Evolutionary conservation across 1,140 invertebrate genomes (phyloP), one percentile per base, ranked within the genome.

Genomic region (Ceratosolen solmsi): DNA sequence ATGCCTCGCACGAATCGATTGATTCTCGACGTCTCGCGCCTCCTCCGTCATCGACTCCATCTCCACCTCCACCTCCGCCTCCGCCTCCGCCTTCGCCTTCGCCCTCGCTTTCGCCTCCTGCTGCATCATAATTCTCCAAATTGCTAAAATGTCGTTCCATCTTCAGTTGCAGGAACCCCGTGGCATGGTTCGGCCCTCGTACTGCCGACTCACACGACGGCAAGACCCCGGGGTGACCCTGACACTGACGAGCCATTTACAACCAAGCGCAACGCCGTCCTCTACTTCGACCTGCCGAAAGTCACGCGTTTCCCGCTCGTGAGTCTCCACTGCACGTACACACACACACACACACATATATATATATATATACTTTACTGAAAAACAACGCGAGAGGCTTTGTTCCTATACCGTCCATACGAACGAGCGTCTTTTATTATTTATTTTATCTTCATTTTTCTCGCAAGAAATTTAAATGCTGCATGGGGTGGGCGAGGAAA

Each of bases 241-340:
- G 58, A 77, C 17, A 46, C 38, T 30, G 75, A 78, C 25, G 82
- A 79, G 71, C 82, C 82, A 36, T 83, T 74, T 41, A 83, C 82
- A 11, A 83, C 82, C 9, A 83, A 83, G 33, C 82, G 82, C 70
- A 83, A 79, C 9, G 82, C 76, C 41, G 25, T 75, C 13, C 51
- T 83, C 1, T 49, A 49, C 58, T 27, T 83, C 20, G 76, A 79
- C n/a, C 17, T 73, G 27, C 70, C 76, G 20, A 71, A 60, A 75
- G 73, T 82, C 54, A 78, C 81, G 0, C 74, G 33, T 25, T 78
- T 65, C 33, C 81, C 81, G 11, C 46, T 82, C 0, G 81, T 82
- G 49, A 82, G 80, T 80, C 36, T 54, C 20, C 9, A 15, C 20
- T 46, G 13, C 41, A 13, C 7, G 5, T 13, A 8, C 5, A 8